Conservation (phyloP, 2,797 vertebrate species). For the Labeo calbasu region DNA sequence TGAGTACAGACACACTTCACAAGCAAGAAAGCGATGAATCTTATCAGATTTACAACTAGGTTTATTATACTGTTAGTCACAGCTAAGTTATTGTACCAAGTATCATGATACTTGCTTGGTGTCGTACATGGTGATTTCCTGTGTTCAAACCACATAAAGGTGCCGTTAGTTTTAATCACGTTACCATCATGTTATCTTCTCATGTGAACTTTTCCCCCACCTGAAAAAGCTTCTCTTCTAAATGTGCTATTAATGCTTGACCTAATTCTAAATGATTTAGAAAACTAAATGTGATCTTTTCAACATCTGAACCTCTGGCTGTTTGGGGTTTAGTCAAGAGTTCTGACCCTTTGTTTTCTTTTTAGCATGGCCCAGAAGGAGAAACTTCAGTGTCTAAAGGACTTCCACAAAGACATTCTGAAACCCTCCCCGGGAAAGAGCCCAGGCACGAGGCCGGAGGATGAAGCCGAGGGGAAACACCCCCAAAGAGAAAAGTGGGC, state of each 20-base stretch:
- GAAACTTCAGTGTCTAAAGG: constrained; percentile 96
- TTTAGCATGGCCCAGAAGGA: constrained; percentile 94
- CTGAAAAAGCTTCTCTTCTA: not conserved
- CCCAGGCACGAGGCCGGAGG: constrained; percentile 93
- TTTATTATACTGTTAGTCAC: not conserved
- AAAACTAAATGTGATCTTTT: not conserved
- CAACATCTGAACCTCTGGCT: not conserved
- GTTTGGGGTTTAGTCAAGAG: not conserved
- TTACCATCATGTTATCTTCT: not conserved
- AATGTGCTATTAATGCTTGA: not conserved
- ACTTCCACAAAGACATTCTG: constrained; percentile 98
- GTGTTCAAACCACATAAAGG: constrained; percentile 31
- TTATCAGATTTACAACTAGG: not conserved
- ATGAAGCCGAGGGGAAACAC: constrained; percentile 94
- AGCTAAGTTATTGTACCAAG: not conserved
- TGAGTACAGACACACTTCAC: not conserved
- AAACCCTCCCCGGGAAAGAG: constrained; percentile 97
- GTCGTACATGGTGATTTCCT: not conserved
- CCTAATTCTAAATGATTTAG: not conserved
- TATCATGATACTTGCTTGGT: not conserved
- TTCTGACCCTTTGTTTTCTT: not conserved
- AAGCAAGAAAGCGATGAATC: not conserved
- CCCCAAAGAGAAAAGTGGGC: constrained; percentile 97
- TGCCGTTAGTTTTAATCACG: not conserved
- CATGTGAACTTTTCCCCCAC: not conserved